Percentiles rank a stretch among this genome's conserved stretches.
These are phyloP conservation scores for Volucella bombylans DNA, from an alignment of 2,888 invertebrate genomes.

Conservation along the genomic window DNA sequence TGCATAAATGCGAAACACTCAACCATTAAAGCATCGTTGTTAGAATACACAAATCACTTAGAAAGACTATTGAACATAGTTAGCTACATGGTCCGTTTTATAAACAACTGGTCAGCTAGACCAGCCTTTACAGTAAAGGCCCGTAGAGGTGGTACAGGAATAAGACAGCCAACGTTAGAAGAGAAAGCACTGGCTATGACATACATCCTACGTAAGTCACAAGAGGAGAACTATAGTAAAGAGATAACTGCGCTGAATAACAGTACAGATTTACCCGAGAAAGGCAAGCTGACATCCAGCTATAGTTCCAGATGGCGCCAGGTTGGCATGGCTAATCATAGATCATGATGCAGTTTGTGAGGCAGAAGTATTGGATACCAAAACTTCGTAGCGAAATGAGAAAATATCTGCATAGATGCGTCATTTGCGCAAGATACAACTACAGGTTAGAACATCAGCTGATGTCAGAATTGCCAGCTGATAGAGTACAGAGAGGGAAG, in stretches of 20 bases:
- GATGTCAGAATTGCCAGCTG: neutral
- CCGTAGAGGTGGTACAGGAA: neutral
- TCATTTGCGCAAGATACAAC: too few relatives aligned
- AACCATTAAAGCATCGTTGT: neutral
- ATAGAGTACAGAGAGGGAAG: constrained; percentile 36
- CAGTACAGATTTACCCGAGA: neutral
- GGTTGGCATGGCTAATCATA: constrained; percentile 44
- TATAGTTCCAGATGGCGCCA: constrained; percentile 68
- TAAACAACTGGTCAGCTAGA: constrained; percentile 3
- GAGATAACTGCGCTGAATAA: neutral
- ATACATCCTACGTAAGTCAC: constrained; percentile 3
- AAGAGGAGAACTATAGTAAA: neutral
- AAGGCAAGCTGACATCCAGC: constrained; percentile 70
- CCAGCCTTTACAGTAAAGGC: constrained; percentile 14
- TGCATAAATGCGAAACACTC: neutral
- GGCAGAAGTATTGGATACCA: too few relatives aligned
- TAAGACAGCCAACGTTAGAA: neutral
- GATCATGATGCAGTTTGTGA: neutral
- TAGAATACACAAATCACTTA: neutral
- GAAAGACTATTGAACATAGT: constrained; percentile 2
- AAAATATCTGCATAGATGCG: too few relatives aligned
- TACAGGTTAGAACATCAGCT: too few relatives aligned
- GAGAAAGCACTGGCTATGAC: constrained; percentile 1
- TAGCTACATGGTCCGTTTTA: constrained; percentile 10
- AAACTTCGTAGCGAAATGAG: too few relatives aligned